Conservation (phyloP, 2,113 vertebrate species). For the Hippoglossus stenolepis region DNA sequence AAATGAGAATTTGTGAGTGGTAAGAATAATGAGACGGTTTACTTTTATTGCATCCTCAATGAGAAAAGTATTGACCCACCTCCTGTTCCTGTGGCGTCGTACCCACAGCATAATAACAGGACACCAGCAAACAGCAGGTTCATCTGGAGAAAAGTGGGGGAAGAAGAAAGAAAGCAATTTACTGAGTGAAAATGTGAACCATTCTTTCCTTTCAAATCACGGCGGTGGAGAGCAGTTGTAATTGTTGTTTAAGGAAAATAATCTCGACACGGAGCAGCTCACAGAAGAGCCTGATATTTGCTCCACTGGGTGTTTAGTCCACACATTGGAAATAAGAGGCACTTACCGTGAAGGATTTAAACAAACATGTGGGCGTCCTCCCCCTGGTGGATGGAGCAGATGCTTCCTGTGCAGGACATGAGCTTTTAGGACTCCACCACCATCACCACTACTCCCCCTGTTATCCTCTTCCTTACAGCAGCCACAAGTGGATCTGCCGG, state of each 20-base stretch:
- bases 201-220: conserved; percentile 56
- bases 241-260: conserved; percentile 70
- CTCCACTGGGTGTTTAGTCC: conserved; percentile 40
- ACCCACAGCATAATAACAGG: conserved; percentile 63
- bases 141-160: conserved; percentile 29
- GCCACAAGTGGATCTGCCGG: conserved; percentile 61
- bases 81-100: conserved; percentile 55
- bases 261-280: conserved; percentile 26
- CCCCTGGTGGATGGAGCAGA: conserved; percentile 13
- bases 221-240: conserved; percentile 57
- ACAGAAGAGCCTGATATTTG: conserved; percentile 43
- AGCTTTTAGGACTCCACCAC: not conserved
- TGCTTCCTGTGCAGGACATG: not conserved
- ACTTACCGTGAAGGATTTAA: conserved; percentile 39
- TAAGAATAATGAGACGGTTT: conserved; percentile 69
- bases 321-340: conserved; percentile 36
- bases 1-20: conserved; percentile 70
- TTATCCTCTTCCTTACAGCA: conserved; percentile 41
- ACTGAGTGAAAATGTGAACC: conserved; percentile 37
- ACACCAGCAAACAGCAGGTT: conserved; percentile 44
- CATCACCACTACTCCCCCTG: not conserved
- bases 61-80: conserved; percentile 70
- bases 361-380: not conserved
- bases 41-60: conserved; percentile 70
- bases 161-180: conserved; percentile 61